Conservation (phyloP, 2,797 vertebrate genomes). For the Arrhamphus sclerolepis region DNA sequence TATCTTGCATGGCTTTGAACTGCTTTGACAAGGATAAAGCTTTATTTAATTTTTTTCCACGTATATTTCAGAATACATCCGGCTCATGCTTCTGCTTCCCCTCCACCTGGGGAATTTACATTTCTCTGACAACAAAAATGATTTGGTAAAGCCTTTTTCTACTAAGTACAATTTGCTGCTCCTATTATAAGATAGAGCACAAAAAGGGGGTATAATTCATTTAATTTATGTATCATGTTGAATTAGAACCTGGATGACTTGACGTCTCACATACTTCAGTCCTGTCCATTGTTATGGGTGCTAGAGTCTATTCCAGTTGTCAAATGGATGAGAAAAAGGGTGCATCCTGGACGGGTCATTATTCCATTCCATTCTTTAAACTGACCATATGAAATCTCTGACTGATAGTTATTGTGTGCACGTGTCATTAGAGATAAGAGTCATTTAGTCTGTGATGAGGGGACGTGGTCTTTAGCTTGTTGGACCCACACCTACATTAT, state of each 20-base stretch:
- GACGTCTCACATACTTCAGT: no score
- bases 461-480: no score
- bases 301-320: no score
- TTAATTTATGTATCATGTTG: slow-evolving; percentile 24
- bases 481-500: no score
- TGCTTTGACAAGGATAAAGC: not conserved
- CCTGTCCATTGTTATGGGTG: no score
- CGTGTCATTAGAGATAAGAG: no score
- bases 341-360: no score
- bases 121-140: slow-evolving; percentile 17
- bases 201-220: slow-evolving; percentile 3
- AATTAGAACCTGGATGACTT: not conserved
- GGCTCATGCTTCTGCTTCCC: not conserved
- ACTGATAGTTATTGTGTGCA: no score
- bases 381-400: no score
- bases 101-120: slow-evolving; percentile 4
- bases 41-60: not conserved
- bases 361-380: no score
- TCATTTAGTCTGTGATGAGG: no score
- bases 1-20: not conserved
- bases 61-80: not conserved
- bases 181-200: not conserved
- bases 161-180: slow-evolving; percentile 1
- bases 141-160: slow-evolving; percentile 20
- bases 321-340: no score